phyloP scores from a whole-genome alignment of 2,797 vertebrate genomes.

The Malacoraja senta region DNA sequence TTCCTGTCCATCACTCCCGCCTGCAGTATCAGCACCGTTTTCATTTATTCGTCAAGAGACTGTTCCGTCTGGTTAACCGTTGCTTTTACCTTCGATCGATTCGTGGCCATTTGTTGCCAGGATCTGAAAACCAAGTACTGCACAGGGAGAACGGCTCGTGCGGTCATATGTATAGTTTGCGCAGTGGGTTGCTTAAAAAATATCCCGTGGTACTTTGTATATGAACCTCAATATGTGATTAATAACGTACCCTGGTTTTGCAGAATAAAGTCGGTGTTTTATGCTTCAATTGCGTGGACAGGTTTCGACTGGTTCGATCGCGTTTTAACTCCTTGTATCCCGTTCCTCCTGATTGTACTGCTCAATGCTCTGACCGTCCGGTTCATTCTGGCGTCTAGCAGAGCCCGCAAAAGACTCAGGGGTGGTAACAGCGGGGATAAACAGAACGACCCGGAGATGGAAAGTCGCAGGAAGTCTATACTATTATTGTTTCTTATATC shows the following conservation, averaged over 20 bases:
- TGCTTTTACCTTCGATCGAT: constrained; percentile 9
- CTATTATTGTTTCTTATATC: not conserved
- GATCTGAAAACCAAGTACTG: not conserved
- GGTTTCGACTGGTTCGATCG: too few relatives aligned
- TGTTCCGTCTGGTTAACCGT: not conserved
- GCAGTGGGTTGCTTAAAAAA: too few relatives aligned
- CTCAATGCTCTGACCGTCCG: too few relatives aligned
- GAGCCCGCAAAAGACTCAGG: too few relatives aligned
- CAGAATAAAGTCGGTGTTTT: too few relatives aligned
- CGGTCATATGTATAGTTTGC: not conserved
- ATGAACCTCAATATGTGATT: too few relatives aligned
- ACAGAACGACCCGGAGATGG: not conserved
- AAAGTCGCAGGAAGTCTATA: not conserved
- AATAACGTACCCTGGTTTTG: too few relatives aligned
- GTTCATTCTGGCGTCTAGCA: too few relatives aligned
- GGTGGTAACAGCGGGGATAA: not conserved
- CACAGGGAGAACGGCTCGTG: not conserved
- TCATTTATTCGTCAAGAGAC: not conserved
- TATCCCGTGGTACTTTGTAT: too few relatives aligned
- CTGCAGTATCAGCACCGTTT: not conserved
- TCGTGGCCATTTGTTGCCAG: not conserved
- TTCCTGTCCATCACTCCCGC: not conserved
- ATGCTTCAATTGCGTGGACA: too few relatives aligned
- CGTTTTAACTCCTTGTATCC: too few relatives aligned
- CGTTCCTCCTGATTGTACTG: too few relatives aligned